A percentile compares a stretch with the other conserved stretches of the same genome.
These are phyloP conservation scores for Henricia sp. DNA, from an alignment of 53 echinoderm and acorn worm genomes.

Conservation along the genomic window DNA sequence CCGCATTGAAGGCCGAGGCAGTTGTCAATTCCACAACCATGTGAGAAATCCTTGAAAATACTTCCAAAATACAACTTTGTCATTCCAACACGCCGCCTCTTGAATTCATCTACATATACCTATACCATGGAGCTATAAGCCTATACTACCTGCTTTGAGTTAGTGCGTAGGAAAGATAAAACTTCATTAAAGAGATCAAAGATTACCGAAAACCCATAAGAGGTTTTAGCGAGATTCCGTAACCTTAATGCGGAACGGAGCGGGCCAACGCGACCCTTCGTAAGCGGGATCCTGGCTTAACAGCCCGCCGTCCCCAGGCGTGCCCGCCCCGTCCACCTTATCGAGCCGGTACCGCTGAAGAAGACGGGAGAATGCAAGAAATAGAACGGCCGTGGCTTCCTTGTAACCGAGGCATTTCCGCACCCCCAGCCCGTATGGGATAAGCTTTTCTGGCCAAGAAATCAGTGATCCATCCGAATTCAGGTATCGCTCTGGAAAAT, in stretches of 20 bases:
- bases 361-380: slow-evolving; percentile 33
- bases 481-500: slow-evolving; percentile 19
- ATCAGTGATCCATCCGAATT: slow-evolving; percentile 7
- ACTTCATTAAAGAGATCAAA: too few relatives aligned
- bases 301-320: not conserved
- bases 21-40: too few relatives aligned
- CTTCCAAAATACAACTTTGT: too few relatives aligned
- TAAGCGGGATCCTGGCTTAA: slow-evolving; percentile 3
- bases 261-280: slow-evolving; percentile 30
- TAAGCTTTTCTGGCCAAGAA: not conserved
- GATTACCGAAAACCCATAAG: too few relatives aligned
- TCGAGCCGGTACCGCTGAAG: slow-evolving; percentile 10
- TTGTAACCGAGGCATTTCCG: slow-evolving; percentile 13
- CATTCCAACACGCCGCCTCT: too few relatives aligned
- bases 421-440: slow-evolving; percentile 1
- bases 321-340: slow-evolving; percentile 18
- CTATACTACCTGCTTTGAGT: too few relatives aligned
- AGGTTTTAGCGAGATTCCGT: not conserved
- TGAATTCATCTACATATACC: too few relatives aligned
- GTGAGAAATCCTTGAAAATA: too few relatives aligned
- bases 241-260: slow-evolving; percentile 14
- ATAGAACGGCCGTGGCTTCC: slow-evolving; percentile 32
- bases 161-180: too few relatives aligned
- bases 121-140: too few relatives aligned
- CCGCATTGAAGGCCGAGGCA: too few relatives aligned